Conservation (phyloP, 2,888 invertebrate genomes). For the Drosophila flavopinicola region DNA sequence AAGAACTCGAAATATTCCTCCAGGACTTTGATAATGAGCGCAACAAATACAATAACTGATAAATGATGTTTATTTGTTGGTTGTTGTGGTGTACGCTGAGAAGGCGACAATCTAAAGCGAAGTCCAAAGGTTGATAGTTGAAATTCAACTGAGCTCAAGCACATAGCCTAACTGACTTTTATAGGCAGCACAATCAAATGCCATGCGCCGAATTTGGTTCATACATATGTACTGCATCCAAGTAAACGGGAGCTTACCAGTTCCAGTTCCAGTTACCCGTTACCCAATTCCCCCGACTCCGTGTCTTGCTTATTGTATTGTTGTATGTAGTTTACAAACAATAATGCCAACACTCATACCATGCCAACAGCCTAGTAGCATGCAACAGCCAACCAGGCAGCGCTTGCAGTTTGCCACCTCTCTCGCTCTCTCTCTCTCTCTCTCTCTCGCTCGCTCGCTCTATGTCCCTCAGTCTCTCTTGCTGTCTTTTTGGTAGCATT, state of each 20-base stretch:
- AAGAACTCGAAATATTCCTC: conserved; percentile 30
- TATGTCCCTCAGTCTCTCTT: conserved; percentile 5
- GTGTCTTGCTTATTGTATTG: conserved; percentile 78
- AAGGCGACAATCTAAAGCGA: conserved; percentile 43
- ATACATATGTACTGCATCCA: conserved; percentile 42
- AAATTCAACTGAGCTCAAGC: conserved; percentile 73
- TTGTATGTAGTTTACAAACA: conserved; percentile 80
- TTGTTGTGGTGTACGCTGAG: conserved; percentile 27
- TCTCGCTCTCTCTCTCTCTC: conserved; percentile 15
- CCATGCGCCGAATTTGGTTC: conserved; percentile 69
- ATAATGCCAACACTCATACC: conserved; percentile 76
- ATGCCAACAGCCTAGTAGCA: conserved; percentile 57
- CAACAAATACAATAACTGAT: conserved; percentile 6
- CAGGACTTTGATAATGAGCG: background rate
- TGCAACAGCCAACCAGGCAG: conserved; percentile 78
- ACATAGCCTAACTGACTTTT: conserved; percentile 77
- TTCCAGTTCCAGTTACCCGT: conserved; percentile 17
- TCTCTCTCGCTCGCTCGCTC: conserved; percentile 4
- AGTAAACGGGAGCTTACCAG: conserved; percentile 28
- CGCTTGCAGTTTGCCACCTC: conserved; percentile 45
- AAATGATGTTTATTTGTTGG: conserved; percentile 15
- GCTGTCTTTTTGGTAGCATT: conserved; percentile 42
- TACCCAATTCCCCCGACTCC: conserved; percentile 23
- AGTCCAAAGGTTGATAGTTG: conserved; percentile 74
- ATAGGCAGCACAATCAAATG: conserved; percentile 73